Evolutionary conservation across 2,888 invertebrate genomes (phyloP).

Genomic region (Caenorhabditis zanzibari): DNA sequence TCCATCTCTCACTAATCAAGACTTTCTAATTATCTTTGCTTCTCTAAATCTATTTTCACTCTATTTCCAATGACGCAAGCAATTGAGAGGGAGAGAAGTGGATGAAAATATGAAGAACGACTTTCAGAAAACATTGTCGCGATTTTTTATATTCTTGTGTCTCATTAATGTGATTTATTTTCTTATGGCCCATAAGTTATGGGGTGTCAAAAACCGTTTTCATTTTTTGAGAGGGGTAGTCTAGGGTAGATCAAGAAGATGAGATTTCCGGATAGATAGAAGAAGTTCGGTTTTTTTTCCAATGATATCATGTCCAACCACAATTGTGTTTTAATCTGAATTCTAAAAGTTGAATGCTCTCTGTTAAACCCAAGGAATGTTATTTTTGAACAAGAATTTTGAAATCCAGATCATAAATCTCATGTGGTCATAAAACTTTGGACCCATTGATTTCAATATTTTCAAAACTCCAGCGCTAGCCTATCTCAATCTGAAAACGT

Average conservation of each 20-base stretch:
- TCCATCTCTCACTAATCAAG: slow-evolving; percentile 11
- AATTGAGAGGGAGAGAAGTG: slow-evolving; percentile 33
- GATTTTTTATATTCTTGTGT: background rate
- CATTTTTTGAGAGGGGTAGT: background rate
- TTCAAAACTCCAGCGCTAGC: no score
- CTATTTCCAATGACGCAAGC: slow-evolving; percentile 25
- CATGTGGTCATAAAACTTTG: no score
- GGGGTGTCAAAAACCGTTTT: background rate
- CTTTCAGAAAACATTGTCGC: slow-evolving; percentile 16
- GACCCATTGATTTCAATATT: no score
- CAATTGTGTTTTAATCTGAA: no score
- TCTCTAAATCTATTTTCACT: slow-evolving; percentile 23
- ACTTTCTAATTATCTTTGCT: slow-evolving; percentile 2
- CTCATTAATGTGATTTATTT: slow-evolving; percentile 20
- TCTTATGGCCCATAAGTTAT: no score
- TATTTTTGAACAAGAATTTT: no score
- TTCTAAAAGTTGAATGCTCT: no score
- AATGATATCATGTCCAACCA: no score
- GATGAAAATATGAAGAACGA: slow-evolving; percentile 34
- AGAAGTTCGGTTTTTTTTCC: background rate
- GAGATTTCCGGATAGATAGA: background rate
- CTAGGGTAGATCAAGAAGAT: background rate
- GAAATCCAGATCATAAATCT: no score
- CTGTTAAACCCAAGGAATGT: no score
- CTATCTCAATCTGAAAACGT: no score